A percentile compares a stretch with the other conserved stretches of the same genome.
Conservation (phyloP, 1,140 invertebrate genomes). For the Aphaenogaster ashmeadi region DNA sequence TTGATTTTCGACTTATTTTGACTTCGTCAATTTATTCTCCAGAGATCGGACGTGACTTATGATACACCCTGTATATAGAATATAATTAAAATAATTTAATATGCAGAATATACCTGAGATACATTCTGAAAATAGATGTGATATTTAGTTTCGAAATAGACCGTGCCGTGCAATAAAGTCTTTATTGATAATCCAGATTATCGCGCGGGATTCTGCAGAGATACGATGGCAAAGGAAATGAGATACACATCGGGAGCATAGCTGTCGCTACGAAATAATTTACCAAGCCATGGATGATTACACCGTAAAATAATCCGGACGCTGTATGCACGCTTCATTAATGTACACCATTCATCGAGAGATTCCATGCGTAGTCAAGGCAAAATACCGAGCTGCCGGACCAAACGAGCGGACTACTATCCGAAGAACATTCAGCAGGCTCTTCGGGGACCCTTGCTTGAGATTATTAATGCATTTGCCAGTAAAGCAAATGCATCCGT, state of each 20-base stretch:
- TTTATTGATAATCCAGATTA: slow-evolving; percentile 38
- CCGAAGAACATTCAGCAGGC: slow-evolving; percentile 24
- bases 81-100: neutral
- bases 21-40: too few species aligned
- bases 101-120: neutral
- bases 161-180: neutral
- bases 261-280: slow-evolving; percentile 23
- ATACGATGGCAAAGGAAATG: neutral
- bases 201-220: neutral
- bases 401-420: slow-evolving; percentile 28
- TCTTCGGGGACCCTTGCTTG: slow-evolving; percentile 20
- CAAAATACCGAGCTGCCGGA: neutral
- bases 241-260: slow-evolving; percentile 4
- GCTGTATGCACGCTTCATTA: slow-evolving; percentile 51
- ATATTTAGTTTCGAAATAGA: slow-evolving; percentile 14
- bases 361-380: slow-evolving; percentile 22
- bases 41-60: too few species aligned
- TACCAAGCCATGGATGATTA: slow-evolving; percentile 9
- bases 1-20: too few species aligned
- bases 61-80: neutral
- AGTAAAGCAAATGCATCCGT: slow-evolving; percentile 51
- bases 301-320: slow-evolving; percentile 32
- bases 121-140: neutral
- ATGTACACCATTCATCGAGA: slow-evolving; percentile 47
- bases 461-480: slow-evolving; percentile 55